Evolutionary conservation across 2,888 invertebrate genomes (phyloP), one percentile per base, ranked within the genome.

Genomic region (Falcaria lacertinaria): DNA sequence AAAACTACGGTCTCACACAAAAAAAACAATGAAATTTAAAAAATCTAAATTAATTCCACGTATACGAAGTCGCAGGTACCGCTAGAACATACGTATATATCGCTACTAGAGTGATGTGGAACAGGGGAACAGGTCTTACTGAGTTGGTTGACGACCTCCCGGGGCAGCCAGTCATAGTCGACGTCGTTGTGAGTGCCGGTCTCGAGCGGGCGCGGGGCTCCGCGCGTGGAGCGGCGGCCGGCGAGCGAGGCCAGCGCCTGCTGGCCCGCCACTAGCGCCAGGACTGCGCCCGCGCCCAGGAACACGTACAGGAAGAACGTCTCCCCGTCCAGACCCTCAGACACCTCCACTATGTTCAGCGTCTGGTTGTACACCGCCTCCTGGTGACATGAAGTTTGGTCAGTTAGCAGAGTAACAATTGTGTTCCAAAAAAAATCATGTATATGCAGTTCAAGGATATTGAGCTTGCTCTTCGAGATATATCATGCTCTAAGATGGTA

Each of bases 351-450:
- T 44, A 99, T 96, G 82, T 96, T 96, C 22, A 99, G 92, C 0
- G 99, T 99, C 87, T 99, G 98, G 80, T 99, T 99, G 91, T 96
- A 99, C 2, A 99, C 97, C 34, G 98, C 96, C 80, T 97, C 97
- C 79, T 94, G 92, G 80, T 90, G 94, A 48, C 33, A n/a, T n/a
- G n/a, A n/a, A n/a, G n/a, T n/a, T n/a, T n/a, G n/a, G n/a, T n/a
- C n/a, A n/a, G n/a, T n/a, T n/a, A n/a, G n/a, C n/a, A n/a, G n/a
- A n/a, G n/a, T n/a, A n/a, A n/a, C n/a, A n/a, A n/a, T n/a, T n/a
- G n/a, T n/a, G n/a, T n/a, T n/a, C n/a, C n/a, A n/a, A n/a, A n/a
- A n/a, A n/a, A n/a, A n/a, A n/a, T n/a, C n/a, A n/a, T n/a, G n/a
- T n/a, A n/a, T n/a, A n/a, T n/a, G n/a, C n/a, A n/a, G n/a, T n/a